A percentile compares a stretch with the other conserved stretches of the same genome.
Evolutionary conservation across 2,113 vertebrate species (phyloP).

Genomic region (Pampusana beccarii): DNA sequence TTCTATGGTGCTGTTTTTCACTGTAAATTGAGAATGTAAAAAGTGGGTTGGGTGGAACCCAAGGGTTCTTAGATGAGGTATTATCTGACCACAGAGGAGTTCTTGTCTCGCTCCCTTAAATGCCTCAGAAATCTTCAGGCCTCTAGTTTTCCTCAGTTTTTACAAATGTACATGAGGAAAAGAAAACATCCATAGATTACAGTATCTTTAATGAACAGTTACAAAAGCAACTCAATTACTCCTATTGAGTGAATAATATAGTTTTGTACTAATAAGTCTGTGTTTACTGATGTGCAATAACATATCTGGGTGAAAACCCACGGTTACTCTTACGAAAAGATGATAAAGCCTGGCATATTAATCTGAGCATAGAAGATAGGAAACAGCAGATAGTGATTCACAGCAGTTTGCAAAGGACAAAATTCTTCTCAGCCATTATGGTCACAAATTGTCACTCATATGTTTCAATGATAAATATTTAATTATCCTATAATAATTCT

Average conservation of each 20-base stretch:
- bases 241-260: neutral
- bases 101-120: neutral
- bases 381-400: neutral
- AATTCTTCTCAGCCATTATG: neutral
- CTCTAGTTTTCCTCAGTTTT: neutral
- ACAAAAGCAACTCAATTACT: neutral
- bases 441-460: constrained; percentile 36
- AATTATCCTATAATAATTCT: constrained; percentile 21
- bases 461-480: constrained; percentile 50
- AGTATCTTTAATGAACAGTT: neutral
- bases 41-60: neutral
- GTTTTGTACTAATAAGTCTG: neutral
- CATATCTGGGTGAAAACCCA: neutral
- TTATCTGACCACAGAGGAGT: neutral
- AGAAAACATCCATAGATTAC: neutral
- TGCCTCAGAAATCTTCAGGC: neutral
- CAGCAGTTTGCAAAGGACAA: neutral
- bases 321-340: neutral
- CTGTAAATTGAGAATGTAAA: neutral
- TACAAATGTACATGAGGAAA: neutral
- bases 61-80: neutral
- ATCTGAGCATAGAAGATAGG: neutral
- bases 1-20: neutral
- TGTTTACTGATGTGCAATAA: neutral
- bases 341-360: neutral